A percentile compares a stretch with the other conserved stretches of the same genome.
Conservation (phyloP, 2,888 invertebrate genomes). For the Dyspetes luteomarginatus region DNA sequence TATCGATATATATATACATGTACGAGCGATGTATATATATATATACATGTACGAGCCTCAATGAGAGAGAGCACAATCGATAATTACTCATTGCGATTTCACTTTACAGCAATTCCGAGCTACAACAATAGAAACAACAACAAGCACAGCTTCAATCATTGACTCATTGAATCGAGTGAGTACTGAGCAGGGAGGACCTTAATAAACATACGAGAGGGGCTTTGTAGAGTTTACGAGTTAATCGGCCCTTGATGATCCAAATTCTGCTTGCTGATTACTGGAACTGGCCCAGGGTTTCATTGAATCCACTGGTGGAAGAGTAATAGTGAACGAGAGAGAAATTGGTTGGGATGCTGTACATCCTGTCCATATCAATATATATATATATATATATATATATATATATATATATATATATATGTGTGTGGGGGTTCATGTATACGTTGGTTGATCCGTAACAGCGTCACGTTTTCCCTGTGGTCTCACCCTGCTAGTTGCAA, state of each 20-base stretch:
- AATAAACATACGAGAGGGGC: slow-evolving; percentile 46
- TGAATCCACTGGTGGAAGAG: not conserved
- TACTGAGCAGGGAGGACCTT: slow-evolving; percentile 19
- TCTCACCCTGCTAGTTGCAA: too few species aligned
- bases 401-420: not conserved
- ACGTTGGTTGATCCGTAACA: slow-evolving; percentile 14
- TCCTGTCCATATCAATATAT: not conserved
- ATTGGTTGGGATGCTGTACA: not conserved
- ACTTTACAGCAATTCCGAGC: slow-evolving; percentile 32
- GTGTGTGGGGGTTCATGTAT: not conserved
- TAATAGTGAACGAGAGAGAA: not conserved
- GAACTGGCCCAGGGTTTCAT: not conserved
- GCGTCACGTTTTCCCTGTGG: not conserved
- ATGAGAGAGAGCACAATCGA: slow-evolving; percentile 3
- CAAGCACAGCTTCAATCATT: slow-evolving; percentile 37
- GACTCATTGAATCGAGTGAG: slow-evolving; percentile 17
- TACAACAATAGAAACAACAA: slow-evolving; percentile 33
- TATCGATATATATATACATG: not conserved
- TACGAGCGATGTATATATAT: not conserved
- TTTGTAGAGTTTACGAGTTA: slow-evolving; percentile 33
- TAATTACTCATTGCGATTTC: too few species aligned
- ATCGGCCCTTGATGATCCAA: slow-evolving; percentile 37
- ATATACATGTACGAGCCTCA: not conserved
- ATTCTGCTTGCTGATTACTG: not conserved
- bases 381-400: not conserved